These are phyloP conservation scores for Terrapene triunguis DNA, from an alignment of 2,113 vertebrate genomes.

Conservation along the genomic window DNA sequence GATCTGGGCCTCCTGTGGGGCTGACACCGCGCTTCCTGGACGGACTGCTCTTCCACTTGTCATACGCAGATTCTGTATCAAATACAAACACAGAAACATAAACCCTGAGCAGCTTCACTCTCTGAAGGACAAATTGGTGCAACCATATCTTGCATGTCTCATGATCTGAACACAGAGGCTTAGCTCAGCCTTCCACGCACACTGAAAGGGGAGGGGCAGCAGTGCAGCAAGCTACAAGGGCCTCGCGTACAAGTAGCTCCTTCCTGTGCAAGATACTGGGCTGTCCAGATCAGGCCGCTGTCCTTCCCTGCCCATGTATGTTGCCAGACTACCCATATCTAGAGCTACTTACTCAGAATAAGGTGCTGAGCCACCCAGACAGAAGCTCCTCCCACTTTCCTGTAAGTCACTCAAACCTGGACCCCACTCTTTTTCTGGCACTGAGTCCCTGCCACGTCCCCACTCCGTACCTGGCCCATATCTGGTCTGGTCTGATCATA, in stretches of 20 bases:
- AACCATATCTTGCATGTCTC: not conserved
- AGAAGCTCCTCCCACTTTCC: not conserved
- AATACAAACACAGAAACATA: conserved; percentile 40
- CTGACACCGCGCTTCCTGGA: not conserved
- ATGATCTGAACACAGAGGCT: not conserved
- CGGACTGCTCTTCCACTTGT: conserved; percentile 23
- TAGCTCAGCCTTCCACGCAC: not conserved
- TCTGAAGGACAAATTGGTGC: not conserved
- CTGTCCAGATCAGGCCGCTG: not conserved
- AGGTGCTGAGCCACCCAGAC: not conserved
- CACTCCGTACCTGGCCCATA: not conserved
- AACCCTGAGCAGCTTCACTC: conserved; percentile 17
- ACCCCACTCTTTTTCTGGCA: not conserved
- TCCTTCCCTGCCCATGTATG: not conserved
- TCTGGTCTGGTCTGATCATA: not conserved
- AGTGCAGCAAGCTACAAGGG: not conserved
- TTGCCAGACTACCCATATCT: not conserved
- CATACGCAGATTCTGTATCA: conserved; percentile 25
- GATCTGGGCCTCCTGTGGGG: not conserved
- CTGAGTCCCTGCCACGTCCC: not conserved
- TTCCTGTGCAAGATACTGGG: not conserved
- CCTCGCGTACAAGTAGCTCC: not conserved
- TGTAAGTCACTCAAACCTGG: not conserved
- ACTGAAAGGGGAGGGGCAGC: conserved; percentile 21
- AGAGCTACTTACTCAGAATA: not conserved